A percentile compares a stretch with the other conserved stretches of the same genome.
These are phyloP conservation scores for Cheilosia variabilis DNA, from an alignment of 2,888 invertebrate genomes.

Conservation along the genomic window DNA sequence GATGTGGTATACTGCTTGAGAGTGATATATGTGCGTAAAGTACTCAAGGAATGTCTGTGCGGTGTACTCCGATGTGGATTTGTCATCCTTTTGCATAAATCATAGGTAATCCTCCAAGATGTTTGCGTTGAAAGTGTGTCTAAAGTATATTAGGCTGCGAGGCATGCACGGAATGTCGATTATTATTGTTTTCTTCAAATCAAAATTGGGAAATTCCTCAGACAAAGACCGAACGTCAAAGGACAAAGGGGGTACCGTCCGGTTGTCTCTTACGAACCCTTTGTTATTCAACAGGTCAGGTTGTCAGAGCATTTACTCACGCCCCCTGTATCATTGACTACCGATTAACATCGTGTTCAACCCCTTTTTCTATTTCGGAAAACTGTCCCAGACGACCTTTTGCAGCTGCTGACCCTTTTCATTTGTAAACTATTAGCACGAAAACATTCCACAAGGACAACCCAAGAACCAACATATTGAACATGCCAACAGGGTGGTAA, in stretches of 20 bases:
- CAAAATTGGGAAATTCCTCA: conserved; percentile 59
- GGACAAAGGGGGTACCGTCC: conserved; percentile 8
- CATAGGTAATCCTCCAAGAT: conserved; percentile 66
- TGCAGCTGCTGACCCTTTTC: conserved; percentile 54
- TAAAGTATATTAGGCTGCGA: conserved; percentile 63
- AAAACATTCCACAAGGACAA: conserved; percentile 37
- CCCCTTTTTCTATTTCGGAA: conserved; percentile 37
- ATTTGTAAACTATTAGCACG: conserved; percentile 61
- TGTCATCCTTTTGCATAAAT: conserved; percentile 72
- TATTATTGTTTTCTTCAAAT: conserved; percentile 62
- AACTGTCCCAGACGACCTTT: conserved; percentile 60
- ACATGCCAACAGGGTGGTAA: conserved; percentile 33
- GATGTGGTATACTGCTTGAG: conserved; percentile 17
- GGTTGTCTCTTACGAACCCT: conserved; percentile 21
- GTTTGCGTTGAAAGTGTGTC: conserved; percentile 63
- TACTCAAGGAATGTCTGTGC: conserved; percentile 56
- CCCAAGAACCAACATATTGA: conserved; percentile 31
- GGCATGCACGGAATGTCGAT: conserved; percentile 59
- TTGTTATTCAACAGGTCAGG: conserved; percentile 66
- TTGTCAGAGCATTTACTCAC: conserved; percentile 49
- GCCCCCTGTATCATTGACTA: conserved; percentile 64
- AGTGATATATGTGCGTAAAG: conserved; percentile 55
- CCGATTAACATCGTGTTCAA: conserved; percentile 71
- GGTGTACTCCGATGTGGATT: conserved; percentile 45
- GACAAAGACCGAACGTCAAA: conserved; percentile 14